A percentile compares a stretch with the other conserved stretches of the same genome.
These are phyloP conservation scores for Premnoplex brunnescens DNA, from an alignment of 2,797 vertebrate species.

Conservation along the genomic window DNA sequence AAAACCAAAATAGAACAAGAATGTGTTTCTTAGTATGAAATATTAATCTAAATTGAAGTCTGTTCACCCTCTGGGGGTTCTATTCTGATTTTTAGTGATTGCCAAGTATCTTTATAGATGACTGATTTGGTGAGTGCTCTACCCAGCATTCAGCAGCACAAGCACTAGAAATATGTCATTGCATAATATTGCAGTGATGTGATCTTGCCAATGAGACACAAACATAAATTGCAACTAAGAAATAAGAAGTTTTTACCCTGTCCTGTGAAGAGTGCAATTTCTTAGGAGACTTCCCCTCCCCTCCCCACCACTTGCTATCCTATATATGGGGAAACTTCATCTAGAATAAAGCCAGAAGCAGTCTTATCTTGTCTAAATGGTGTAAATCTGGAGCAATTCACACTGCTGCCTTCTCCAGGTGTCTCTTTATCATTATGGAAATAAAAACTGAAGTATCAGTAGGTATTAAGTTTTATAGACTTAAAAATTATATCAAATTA, in stretches of 20 bases:
- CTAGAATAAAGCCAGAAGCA: neutral
- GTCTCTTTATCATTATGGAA: neutral
- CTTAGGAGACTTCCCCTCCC: rapidly evolving
- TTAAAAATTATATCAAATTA: neutral
- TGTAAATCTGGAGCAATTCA: neutral
- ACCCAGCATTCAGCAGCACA: neutral
- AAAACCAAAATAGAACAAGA: slow-evolving; percentile 32
- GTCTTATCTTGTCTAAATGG: neutral
- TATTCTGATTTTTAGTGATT: slow-evolving; percentile 30
- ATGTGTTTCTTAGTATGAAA: slow-evolving; percentile 25
- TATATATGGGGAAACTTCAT: neutral
- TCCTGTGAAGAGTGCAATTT: neutral
- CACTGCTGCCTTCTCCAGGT: neutral
- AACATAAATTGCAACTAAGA: neutral
- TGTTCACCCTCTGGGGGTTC: slow-evolving; percentile 6
- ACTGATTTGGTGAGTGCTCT: slow-evolving; percentile 10
- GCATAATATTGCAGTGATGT: neutral
- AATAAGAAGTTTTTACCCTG: neutral
- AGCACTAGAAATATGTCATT: slow-evolving; percentile 2
- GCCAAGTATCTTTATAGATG: slow-evolving; percentile 14
- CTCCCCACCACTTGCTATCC: rapidly evolving
- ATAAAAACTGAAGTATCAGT: neutral
- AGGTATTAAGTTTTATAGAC: neutral
- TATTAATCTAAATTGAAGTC: slow-evolving; percentile 19
- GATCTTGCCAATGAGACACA: neutral